These are phyloP conservation scores for Habropoda laboriosa DNA, from an alignment of 1,140 invertebrate species.

Conservation along the genomic window DNA sequence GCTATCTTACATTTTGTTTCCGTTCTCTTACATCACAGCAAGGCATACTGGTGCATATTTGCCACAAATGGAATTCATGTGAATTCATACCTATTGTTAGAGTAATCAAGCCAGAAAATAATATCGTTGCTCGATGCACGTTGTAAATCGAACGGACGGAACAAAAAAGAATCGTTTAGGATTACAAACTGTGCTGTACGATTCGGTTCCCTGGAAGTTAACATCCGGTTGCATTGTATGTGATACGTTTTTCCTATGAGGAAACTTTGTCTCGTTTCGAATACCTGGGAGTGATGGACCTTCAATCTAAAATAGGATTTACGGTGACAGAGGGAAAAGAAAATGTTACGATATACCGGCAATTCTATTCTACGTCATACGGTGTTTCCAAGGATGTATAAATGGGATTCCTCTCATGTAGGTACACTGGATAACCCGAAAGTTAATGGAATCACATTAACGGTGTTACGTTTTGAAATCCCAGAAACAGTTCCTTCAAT, in stretches of 20 bases:
- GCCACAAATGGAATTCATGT: slow-evolving; percentile 35
- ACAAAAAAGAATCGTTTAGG: neutral
- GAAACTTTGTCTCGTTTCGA: neutral
- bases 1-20: slow-evolving; percentile 60
- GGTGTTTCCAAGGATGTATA: neutral
- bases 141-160: neutral
- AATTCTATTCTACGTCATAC: neutral
- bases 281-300: neutral
- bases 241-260: neutral
- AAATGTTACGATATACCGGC: neutral
- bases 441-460: slow-evolving; percentile 5
- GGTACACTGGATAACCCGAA: slow-evolving; percentile 3
- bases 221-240: neutral
- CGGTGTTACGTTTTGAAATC: neutral
- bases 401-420: neutral
- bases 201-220: slow-evolving; percentile 2
- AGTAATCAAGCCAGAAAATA: slow-evolving; percentile 19
- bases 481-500: neutral
- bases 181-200: neutral
- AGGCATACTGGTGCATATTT: slow-evolving; percentile 11
- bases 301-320: neutral
- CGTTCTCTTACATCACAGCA: slow-evolving; percentile 59
- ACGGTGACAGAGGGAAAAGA: neutral
- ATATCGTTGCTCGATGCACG: neutral
- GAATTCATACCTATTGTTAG: slow-evolving; percentile 38